Evolutionary conservation across 1,140 invertebrate genomes (phyloP), one percentile per base, ranked within the genome.

Genomic region (Lepeophtheirus salmonis): DNA sequence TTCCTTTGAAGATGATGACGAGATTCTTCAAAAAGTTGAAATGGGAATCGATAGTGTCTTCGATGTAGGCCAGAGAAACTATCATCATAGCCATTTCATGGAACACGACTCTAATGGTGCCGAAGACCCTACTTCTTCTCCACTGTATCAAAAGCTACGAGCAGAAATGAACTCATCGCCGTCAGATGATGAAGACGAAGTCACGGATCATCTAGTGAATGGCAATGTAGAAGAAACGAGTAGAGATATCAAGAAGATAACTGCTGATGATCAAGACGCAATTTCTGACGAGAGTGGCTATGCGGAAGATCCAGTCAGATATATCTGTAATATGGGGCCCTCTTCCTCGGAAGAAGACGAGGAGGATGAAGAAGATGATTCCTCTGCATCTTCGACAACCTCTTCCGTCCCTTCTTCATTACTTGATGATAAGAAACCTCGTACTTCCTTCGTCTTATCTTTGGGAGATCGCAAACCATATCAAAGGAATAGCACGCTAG

Each of bases 1-100:
- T 16, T 63, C 56, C 24, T 69, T 68, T 41, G 66, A 68, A 16
- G 63, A 65, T 6, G 63, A 65, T 17, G 30, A 50, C 18, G n/a
- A 20, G 3, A 18, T n/a, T 23, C 52, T 3, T 23, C 65, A 62
- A 64, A 53, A 50, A 59, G 60, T 30, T 60, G 52, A 50, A 16
- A 63, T 3, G n/a, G 4, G 20, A 62, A 53, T 16, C 3, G n/a
- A n/a, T 21, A 4, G 16, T 25, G 13, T 17, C 3, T 30, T 54
- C 17, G n/a, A 23, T n/a, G n/a, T 2, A n/a, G n/a, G 18, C 22
- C 2, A 20, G 18, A 1, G 22, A 13, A 2, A 57, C 24, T 14
- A 57, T 17, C 22, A 57, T n/a, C 17, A 24, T 30, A 12, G 24
- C 10, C 23, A 30, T 21, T 1, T 26, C 26, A 6, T 6, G 16